These are phyloP conservation scores for Xiphorhynchus elegans DNA, from an alignment of 2,113 vertebrate species.

Conservation along the genomic window DNA sequence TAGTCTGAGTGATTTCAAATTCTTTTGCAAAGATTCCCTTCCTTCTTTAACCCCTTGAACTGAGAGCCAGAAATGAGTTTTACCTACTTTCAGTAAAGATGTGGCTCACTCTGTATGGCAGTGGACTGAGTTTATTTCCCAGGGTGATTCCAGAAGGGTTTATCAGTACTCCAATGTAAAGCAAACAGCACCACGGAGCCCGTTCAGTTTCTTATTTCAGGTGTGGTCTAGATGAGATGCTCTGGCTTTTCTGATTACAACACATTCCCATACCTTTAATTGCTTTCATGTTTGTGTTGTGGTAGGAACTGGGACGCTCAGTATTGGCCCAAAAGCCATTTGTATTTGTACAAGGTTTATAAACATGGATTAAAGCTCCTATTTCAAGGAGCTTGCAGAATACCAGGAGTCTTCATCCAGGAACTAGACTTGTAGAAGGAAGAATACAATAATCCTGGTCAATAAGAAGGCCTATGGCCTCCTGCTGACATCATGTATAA, in stretches of 20 bases:
- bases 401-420: not conserved
- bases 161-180: not conserved
- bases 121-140: not conserved
- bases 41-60: not conserved
- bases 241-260: not conserved
- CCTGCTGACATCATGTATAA: not conserved
- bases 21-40: not conserved
- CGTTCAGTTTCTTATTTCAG: not conserved
- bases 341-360: rapidly evolving
- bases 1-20: not conserved
- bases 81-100: not conserved
- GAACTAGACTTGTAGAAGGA: not conserved
- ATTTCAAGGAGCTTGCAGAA: not conserved
- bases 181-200: not conserved
- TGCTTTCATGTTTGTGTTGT: not conserved
- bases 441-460: not conserved
- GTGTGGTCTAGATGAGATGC: not conserved
- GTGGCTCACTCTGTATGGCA: not conserved
- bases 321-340: not conserved
- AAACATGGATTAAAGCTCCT: not conserved
- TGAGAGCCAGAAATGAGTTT: not conserved
- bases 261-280: not conserved
- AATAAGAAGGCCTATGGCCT: not conserved
- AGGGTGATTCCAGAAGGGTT: not conserved
- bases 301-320: not conserved